Percentiles rank a stretch among this genome's conserved stretches.
Evolutionary conservation across 2,888 invertebrate genomes (phyloP).

Genomic region (Antheraea yamamai): DNA sequence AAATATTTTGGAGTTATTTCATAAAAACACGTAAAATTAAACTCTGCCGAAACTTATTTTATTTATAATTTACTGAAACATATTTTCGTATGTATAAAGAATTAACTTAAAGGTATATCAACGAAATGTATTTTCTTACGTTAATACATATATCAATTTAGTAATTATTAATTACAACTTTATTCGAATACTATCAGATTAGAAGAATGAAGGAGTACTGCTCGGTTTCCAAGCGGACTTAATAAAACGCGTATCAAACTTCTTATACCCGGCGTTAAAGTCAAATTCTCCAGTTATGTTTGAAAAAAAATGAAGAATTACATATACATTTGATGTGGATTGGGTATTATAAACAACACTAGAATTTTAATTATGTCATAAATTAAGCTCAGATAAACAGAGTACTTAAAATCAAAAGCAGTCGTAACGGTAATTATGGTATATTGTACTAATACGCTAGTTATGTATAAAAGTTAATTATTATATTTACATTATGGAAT

Average conservation of each 20-base stretch:
- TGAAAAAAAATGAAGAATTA: too few relatives aligned
- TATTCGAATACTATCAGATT: neutral
- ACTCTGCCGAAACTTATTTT: neutral
- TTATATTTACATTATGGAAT: too few relatives aligned
- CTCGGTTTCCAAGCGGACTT: constrained; percentile 15
- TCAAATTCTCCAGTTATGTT: too few relatives aligned
- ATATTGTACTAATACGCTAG: too few relatives aligned
- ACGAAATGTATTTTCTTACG: neutral
- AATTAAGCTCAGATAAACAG: too few relatives aligned
- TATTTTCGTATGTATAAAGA: neutral
- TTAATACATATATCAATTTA: neutral
- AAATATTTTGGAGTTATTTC: too few relatives aligned
- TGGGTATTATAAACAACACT: too few relatives aligned
- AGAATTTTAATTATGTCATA: too few relatives aligned
- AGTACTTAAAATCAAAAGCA: too few relatives aligned
- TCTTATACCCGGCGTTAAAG: constrained; percentile 17
- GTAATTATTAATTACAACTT: neutral
- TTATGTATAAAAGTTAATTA: too few relatives aligned
- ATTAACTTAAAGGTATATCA: neutral
- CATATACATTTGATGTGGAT: too few relatives aligned
- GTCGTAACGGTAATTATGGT: too few relatives aligned
- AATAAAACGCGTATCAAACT: constrained; percentile 15
- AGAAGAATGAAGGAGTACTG: constrained; percentile 8
- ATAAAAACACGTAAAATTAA: neutral
- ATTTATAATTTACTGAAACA: neutral